Percentiles rank a stretch among this genome's conserved stretches.
These are phyloP conservation scores for Myxocyprinus asiaticus DNA, from an alignment of 2,113 vertebrate genomes.

Conservation along the genomic window DNA sequence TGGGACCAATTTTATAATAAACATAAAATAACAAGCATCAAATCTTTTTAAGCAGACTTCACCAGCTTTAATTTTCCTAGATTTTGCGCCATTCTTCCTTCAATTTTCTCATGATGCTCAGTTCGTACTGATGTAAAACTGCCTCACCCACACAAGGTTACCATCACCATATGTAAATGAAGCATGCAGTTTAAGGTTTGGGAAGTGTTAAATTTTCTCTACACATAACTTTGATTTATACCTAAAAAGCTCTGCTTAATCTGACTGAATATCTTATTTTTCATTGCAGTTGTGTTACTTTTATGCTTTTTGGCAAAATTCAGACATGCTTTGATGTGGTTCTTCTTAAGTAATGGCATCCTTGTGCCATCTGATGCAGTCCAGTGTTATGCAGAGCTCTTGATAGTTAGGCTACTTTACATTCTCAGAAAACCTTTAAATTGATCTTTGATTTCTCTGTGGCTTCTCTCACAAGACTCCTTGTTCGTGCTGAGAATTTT, in stretches of 20 bases:
- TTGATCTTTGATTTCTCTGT: not conserved
- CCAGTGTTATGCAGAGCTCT: too few relatives aligned
- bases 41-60: too few relatives aligned
- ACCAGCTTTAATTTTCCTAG: too few relatives aligned
- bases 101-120: too few relatives aligned
- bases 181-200: not conserved
- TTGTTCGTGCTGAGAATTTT: slow-evolving; percentile 22
- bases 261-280: not conserved
- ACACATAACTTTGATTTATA: slow-evolving; percentile 5
- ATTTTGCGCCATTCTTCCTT: too few relatives aligned
- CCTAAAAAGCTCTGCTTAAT: not conserved
- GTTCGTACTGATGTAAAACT: too few relatives aligned
- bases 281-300: not conserved
- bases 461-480: not conserved
- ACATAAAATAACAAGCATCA: too few relatives aligned
- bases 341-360: too few relatives aligned
- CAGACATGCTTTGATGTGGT: not conserved
- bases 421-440: slow-evolving; percentile 1
- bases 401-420: not conserved
- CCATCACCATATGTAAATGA: too few relatives aligned
- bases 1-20: too few relatives aligned
- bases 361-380: not conserved
- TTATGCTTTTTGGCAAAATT: not conserved
- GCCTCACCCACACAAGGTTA: too few relatives aligned
- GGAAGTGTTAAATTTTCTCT: not conserved